Evolutionary conservation across 1,140 invertebrate genomes (phyloP).

Genomic region (Melipona quadrifasciata): DNA sequence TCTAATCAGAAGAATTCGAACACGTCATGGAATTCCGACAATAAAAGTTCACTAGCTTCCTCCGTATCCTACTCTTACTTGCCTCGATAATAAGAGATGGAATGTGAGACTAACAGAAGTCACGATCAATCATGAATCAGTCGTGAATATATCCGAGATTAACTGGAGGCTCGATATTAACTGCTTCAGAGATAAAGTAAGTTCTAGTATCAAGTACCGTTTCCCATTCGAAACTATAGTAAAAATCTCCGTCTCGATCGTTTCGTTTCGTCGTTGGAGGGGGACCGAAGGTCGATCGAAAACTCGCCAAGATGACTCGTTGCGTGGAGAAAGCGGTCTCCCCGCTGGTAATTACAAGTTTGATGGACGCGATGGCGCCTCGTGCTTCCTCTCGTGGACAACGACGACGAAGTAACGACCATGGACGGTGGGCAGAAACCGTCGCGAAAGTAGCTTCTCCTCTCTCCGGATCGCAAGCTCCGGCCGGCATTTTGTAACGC

Average conservation of each 20-base stretch:
- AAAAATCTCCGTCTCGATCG: neutral
- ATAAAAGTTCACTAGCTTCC: too few relatives aligned
- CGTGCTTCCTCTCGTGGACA: constrained; percentile 49
- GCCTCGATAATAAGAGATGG: too few relatives aligned
- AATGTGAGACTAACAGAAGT: too few relatives aligned
- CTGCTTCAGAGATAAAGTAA: too few relatives aligned
- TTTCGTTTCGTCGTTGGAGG: neutral
- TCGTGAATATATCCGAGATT: too few relatives aligned
- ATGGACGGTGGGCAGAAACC: neutral
- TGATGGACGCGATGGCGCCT: constrained; percentile 70
- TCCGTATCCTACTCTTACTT: too few relatives aligned
- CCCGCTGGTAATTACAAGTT: constrained; percentile 63
- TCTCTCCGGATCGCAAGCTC: neutral
- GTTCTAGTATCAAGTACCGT: neutral
- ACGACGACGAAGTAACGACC: constrained; percentile 16
- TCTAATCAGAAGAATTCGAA: too few relatives aligned
- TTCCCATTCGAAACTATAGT: neutral
- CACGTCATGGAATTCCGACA: too few relatives aligned
- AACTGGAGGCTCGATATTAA: too few relatives aligned
- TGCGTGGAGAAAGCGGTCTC: constrained; percentile 50
- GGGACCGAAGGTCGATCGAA: neutral
- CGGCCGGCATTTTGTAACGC: neutral
- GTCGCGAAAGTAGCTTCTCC: too few relatives aligned
- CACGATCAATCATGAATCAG: too few relatives aligned
- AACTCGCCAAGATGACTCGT: neutral